Base-by-base conservation (phyloP, 2,888 invertebrate genomes). In the Hipparchia sbordonii region DNA sequence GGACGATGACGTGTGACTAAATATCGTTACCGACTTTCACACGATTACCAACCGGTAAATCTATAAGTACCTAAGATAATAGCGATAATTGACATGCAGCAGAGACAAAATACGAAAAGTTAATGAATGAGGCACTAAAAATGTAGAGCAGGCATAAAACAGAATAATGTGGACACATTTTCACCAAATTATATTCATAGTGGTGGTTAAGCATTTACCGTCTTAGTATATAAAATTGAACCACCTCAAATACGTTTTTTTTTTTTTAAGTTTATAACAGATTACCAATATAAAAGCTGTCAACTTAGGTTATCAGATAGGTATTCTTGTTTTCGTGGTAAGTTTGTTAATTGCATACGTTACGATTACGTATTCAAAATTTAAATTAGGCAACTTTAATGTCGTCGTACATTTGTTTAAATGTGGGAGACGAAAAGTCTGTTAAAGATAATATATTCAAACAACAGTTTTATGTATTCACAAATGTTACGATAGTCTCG, bases 11-110 rank as follows among this genome's bases (percentile, higher is more conserved):
- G 85, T 83, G 83, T 76, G 82, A 85, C 79, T 79, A 82, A 79
- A 82, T 82, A 82, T 80, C 80, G 82, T 86, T 83, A 82, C 82
- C 76, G 79, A 81, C 80, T 81, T 88, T 91, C 90, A 87, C 90
- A 91, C 89, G 89, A 84, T 82, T 82, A 78, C 79, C 85, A 86
- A 85, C 87, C 86, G 85, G 82, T 87, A 9, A 66, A 62, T 51
- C 73, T 70, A 79, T 81, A 85, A 84, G 82, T 82, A 81, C 79
- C 83, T 80, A 77, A 77, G 73, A 70, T 65, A 74, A 57, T 23
- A 57, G 60, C 65, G 77, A 74, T 76, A 77, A 79, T 67, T 63
- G 79, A 78, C 71, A 39, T 46, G 62, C 56, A 65, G 60, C 67
- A 68, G 56, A 46, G 57, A 70, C 61, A 46, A 46, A 46, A 60